phyloP scores from a whole-genome alignment of 2,113 vertebrate genomes.

The Nycticebus coucang region DNA sequence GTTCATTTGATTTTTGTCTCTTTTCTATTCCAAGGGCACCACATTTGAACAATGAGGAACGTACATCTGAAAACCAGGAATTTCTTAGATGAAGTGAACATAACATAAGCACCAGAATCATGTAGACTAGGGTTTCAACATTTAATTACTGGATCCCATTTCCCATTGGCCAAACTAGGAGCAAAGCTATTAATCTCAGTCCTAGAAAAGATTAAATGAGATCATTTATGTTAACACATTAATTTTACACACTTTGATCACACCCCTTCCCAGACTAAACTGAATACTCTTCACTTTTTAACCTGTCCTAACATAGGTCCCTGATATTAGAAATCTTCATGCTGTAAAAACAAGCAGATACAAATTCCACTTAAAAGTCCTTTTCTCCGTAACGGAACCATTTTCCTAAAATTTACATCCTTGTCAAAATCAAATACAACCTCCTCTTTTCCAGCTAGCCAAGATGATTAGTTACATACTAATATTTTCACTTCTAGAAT shows the following conservation, averaged over 20 bases:
- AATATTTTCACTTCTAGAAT: conserved; percentile 26
- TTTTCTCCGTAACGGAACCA: neutral
- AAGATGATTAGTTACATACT: neutral
- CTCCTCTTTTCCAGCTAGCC: neutral
- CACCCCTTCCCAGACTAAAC: neutral
- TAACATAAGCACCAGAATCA: neutral
- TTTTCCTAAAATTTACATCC: neutral
- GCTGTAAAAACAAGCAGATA: neutral
- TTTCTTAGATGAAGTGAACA: neutral
- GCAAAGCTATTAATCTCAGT: neutral
- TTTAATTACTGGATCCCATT: neutral
- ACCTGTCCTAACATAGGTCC: neutral
- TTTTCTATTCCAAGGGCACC: neutral
- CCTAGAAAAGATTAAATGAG: neutral
- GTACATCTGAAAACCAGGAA: neutral
- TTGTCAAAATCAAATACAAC: conserved; percentile 27
- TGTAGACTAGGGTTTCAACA: neutral
- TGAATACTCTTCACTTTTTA: neutral
- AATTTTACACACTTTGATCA: neutral
- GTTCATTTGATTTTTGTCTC: neutral
- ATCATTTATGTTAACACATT: neutral
- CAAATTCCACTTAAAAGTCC: neutral
- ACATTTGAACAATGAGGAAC: neutral
- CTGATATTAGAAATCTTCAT: neutral
- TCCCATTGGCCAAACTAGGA: neutral